phyloP scores from a whole-genome alignment of 2,888 invertebrate genomes.

The Nomada lathburiana region DNA sequence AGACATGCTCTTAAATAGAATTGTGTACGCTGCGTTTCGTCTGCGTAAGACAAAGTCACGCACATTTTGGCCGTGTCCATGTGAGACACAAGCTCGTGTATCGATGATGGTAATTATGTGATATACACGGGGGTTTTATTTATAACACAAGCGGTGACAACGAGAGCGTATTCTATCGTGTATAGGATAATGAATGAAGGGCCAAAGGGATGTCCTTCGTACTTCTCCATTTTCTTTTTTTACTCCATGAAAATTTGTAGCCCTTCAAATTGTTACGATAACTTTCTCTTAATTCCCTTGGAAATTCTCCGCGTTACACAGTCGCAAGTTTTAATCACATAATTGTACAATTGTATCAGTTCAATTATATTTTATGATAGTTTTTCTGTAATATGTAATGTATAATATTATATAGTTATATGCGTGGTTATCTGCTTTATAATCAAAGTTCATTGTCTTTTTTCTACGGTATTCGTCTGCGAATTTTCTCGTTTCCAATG shows the following conservation, averaged over 20 bases:
- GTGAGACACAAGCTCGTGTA: too few relatives aligned
- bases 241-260: conserved; percentile 14
- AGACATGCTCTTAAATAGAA: too few relatives aligned
- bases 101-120: conserved; percentile 10
- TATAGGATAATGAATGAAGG: conserved; percentile 32
- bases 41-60: too few relatives aligned
- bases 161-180: neutral
- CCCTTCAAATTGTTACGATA: too few relatives aligned
- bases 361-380: too few relatives aligned
- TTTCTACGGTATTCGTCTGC: neutral
- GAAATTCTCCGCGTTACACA: too few relatives aligned
- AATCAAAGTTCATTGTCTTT: conserved; percentile 4
- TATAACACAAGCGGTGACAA: conserved; percentile 20
- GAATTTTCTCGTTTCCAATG: conserved; percentile 2
- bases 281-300: neutral
- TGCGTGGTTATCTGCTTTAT: neutral
- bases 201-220: neutral
- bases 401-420: too few relatives aligned
- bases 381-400: too few relatives aligned
- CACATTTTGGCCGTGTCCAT: too few relatives aligned
- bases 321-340: too few relatives aligned
- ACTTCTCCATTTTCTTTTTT: neutral
- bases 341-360: too few relatives aligned
- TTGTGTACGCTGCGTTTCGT: too few relatives aligned
- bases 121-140: conserved; percentile 18